Evolutionary conservation across 2,888 invertebrate genomes (phyloP).

Genomic region (Caenorhabditis imperialis): DNA sequence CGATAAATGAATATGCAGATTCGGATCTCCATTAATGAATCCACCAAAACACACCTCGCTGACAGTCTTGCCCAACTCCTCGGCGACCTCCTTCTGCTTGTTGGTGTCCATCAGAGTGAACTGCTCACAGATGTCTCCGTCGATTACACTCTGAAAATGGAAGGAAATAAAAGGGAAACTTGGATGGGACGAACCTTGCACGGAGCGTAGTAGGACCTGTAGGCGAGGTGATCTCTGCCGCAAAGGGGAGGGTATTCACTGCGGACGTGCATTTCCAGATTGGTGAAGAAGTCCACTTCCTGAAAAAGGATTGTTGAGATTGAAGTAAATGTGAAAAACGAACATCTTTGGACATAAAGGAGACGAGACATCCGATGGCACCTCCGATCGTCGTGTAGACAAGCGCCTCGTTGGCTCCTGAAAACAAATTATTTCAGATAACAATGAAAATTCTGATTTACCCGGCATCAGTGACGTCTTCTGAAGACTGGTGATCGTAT

Average conservation of each 20-base stretch:
- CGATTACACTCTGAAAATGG: slow-evolving; percentile 90
- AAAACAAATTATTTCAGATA: background rate
- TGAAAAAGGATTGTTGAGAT: slow-evolving; percentile 79
- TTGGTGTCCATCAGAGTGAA: slow-evolving; percentile 93
- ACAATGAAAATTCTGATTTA: background rate
- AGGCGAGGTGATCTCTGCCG: slow-evolving; percentile 96
- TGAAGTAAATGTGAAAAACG: no score
- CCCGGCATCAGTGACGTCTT: slow-evolving; percentile 94
- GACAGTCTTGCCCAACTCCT: slow-evolving; percentile 93
- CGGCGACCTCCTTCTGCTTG: slow-evolving; percentile 94
- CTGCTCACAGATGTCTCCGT: slow-evolving; percentile 98
- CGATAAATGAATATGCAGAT: background rate
- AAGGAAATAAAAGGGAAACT: background rate
- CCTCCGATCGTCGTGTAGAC: slow-evolving; percentile 96
- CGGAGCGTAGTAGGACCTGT: slow-evolving; percentile 96
- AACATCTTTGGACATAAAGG: slow-evolving; percentile 89
- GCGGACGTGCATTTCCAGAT: slow-evolving; percentile 99
- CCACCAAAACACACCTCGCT: slow-evolving; percentile 84
- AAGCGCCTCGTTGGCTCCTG: slow-evolving; percentile 91
- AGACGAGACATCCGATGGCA: slow-evolving; percentile 90
- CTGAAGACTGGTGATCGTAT: slow-evolving; percentile 90
- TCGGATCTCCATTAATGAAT: background rate
- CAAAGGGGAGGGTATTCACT: slow-evolving; percentile 95
- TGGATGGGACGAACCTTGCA: slow-evolving; percentile 85
- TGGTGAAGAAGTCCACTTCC: slow-evolving; percentile 99